These are phyloP conservation scores for Chloroceryle amazona DNA, from an alignment of 2,797 vertebrate species.

Conservation along the genomic window DNA sequence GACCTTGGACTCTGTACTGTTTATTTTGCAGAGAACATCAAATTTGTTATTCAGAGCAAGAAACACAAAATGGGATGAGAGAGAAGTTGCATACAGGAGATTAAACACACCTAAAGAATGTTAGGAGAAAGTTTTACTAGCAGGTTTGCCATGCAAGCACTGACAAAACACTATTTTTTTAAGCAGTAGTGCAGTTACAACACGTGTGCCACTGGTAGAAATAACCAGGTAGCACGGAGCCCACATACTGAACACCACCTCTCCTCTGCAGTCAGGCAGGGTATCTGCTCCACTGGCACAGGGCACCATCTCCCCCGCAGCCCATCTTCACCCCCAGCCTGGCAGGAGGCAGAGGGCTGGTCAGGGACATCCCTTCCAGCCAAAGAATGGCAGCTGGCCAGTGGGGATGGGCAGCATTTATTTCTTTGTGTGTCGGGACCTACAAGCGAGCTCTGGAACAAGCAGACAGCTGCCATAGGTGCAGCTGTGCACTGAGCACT, in stretches of 20 bases:
- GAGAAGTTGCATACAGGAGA: not conserved
- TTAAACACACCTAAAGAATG: not conserved
- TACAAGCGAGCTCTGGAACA: not conserved
- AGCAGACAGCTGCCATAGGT: not conserved
- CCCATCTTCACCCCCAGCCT: not conserved
- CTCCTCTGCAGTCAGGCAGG: not conserved
- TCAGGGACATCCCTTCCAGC: not conserved
- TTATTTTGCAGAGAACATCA: not conserved
- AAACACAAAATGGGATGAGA: fast-evolving
- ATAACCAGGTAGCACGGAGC: fast-evolving
- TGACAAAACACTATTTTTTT: not conserved
- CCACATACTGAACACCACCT: fast-evolving
- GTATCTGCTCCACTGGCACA: fast-evolving
- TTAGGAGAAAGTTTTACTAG: not conserved
- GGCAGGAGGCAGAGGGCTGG: not conserved
- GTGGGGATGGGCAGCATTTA: not conserved
- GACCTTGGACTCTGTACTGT: slow-evolving; percentile 38
- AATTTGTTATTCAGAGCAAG: not conserved
- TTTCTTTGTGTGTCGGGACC: not conserved
- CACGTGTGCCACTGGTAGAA: not conserved
- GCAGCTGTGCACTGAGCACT: not conserved
- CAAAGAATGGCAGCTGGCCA: fast-evolving
- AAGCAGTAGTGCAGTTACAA: not conserved
- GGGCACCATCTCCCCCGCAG: not conserved
- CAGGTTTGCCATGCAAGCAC: not conserved